Evolutionary conservation across 2,113 vertebrate genomes (phyloP).

Genomic region (Ameiurus melas): DNA sequence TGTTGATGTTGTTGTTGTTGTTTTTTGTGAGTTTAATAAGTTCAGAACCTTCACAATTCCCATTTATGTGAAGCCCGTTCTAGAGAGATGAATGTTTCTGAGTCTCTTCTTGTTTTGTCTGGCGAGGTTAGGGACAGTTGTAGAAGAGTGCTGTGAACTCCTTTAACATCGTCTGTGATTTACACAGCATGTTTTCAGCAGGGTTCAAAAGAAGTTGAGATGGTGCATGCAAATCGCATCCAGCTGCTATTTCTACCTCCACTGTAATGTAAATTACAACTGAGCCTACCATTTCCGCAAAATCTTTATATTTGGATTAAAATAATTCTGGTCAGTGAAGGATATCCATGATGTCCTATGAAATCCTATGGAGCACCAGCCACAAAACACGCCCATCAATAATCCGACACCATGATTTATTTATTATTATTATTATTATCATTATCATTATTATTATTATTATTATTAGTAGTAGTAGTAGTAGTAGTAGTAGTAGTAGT

Average conservation of each 20-base stretch:
- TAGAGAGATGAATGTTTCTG: not conserved
- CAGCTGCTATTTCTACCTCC: no score
- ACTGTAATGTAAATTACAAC: no score
- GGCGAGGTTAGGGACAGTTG: not conserved
- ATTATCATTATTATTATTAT: no score
- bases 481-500: no score
- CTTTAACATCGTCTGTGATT: not conserved
- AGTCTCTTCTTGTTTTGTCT: not conserved
- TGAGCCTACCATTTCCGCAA: no score
- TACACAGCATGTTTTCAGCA: not conserved
- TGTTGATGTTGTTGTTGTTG: no score
- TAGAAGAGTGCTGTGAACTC: not conserved
- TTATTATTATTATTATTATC: not conserved
- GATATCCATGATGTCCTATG: not conserved
- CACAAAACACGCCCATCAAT: not conserved
- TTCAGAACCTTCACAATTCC: not conserved
- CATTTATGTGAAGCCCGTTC: not conserved
- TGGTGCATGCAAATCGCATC: not conserved
- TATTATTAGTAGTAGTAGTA: no score
- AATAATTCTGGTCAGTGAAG: not conserved
- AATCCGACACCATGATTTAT: not conserved
- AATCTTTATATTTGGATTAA: no score
- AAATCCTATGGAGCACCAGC: not conserved
- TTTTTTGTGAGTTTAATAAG: not conserved
- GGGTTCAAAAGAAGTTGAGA: not conserved